Evolutionary conservation across 2,113 vertebrate species (phyloP).

Genomic region (Lampris megalopsis): DNA sequence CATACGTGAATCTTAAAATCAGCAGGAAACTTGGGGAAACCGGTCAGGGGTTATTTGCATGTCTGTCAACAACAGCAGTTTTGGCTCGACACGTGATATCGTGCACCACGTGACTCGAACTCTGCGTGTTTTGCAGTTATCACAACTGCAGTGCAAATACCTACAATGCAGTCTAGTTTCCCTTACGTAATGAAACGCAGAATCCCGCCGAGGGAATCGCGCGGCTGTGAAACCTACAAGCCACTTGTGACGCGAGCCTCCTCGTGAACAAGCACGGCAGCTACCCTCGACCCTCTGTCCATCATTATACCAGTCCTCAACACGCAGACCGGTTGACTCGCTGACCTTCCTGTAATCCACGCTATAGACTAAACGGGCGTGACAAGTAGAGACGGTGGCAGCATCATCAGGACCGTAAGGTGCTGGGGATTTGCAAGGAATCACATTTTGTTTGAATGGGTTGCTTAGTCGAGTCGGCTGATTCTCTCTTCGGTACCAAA

Average conservation of each 20-base stretch:
- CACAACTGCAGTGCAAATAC: not conserved
- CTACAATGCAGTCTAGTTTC: not conserved
- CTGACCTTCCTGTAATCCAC: constrained; percentile 37
- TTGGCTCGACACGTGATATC: too few species aligned
- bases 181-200: not conserved
- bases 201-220: not conserved
- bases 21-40: too few species aligned
- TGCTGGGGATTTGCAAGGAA: too few species aligned
- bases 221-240: constrained; percentile 12
- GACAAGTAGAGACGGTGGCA: constrained; percentile 38
- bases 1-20: too few species aligned
- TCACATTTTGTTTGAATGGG: too few species aligned
- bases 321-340: constrained; percentile 41
- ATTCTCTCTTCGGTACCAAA: too few species aligned
- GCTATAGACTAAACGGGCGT: constrained; percentile 34
- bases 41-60: too few species aligned
- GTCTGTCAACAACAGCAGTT: too few species aligned
- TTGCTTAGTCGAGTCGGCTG: too few species aligned
- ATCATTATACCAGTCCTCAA: constrained; percentile 42
- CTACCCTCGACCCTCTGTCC: constrained; percentile 16
- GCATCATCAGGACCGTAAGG: constrained; percentile 1
- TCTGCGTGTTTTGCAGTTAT: too few species aligned
- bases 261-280: constrained; percentile 12
- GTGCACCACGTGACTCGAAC: too few species aligned
- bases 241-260: constrained; percentile 24